Evolutionary conservation across 2,888 invertebrate genomes (phyloP), one percentile per base, ranked within the genome.

Genomic region (Flexamia atlantica): DNA sequence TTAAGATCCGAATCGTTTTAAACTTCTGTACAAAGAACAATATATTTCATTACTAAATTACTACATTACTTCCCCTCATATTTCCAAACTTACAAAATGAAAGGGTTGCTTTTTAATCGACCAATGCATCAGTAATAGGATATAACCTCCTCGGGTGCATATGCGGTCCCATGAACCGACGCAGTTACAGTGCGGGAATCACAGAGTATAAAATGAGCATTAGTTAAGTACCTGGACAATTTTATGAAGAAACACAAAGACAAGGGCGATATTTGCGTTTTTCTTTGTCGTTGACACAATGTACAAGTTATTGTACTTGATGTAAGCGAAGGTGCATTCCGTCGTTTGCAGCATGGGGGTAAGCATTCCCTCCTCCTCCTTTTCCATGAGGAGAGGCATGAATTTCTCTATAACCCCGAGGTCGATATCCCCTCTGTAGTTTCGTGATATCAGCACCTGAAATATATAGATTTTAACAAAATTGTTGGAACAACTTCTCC

Each of bases 361-460:
- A 57, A 92, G 88, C 86, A 90, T 90, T 64, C 93, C 92, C 86
- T 94, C 94, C 87, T 94, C 94, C 88, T 94, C 94, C 87, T 92
- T 92, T 83, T 94, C 94, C 92, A 94, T 93, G 74, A 94, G 88
- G 81, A 94, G 89, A 0, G 93, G 92, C 92, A 94, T 93, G 88
- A 94, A 94, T 89, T 94, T 94, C 87, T 94, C 94, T 79, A 94
- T 93, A 12, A 92, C 91, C n/a, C 91, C 91, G 92, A 93, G 92
- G 87, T 94, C 94, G 76, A 94, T 92, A 89, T 94, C 94, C 5
- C 94, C 94, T 68, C 94, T 91, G 88, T 94, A 94, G 88, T 94
- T 94, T 40, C 94, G 91, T 68, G 93, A 93, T 87, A 94, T 93
- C 86, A 94, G 90, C 85, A 94, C 93, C 93, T 93, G 87, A 9